Conservation (phyloP, 2,113 vertebrate genomes). For the Grammatotria lemairii region DNA sequence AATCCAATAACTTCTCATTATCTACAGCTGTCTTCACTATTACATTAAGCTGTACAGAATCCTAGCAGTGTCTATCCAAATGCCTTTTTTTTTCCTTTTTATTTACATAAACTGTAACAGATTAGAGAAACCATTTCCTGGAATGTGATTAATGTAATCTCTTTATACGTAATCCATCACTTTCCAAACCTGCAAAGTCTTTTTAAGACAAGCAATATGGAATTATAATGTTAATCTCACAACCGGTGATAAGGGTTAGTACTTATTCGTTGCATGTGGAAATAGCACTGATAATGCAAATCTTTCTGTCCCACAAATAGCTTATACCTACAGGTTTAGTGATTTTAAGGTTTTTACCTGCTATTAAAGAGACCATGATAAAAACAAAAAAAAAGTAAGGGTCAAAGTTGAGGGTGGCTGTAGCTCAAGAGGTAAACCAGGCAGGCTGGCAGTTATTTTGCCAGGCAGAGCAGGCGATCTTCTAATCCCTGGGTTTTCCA, state of each 20-base stretch:
- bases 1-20: neutral
- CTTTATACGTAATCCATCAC: slow-evolving; percentile 5
- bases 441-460: neutral
- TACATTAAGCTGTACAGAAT: neutral
- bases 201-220: slow-evolving; percentile 3
- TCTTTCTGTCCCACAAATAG: neutral
- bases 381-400: neutral
- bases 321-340: neutral
- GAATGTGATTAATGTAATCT: slow-evolving; percentile 35
- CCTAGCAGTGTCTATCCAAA: neutral
- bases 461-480: neutral
- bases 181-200: neutral
- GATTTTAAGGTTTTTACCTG: neutral
- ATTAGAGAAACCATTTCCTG: slow-evolving; percentile 2
- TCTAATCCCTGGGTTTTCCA: neutral
- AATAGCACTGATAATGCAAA: neutral
- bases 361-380: neutral
- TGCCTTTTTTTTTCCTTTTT: neutral
- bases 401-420: neutral
- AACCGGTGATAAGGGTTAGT: neutral
- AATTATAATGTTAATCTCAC: slow-evolving; percentile 21
- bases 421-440: neutral
- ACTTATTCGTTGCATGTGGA: neutral
- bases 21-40: neutral
- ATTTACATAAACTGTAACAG: neutral